Base-by-base conservation (phyloP, 2,888 invertebrate species). In the Agriopis aurantiaria region DNA sequence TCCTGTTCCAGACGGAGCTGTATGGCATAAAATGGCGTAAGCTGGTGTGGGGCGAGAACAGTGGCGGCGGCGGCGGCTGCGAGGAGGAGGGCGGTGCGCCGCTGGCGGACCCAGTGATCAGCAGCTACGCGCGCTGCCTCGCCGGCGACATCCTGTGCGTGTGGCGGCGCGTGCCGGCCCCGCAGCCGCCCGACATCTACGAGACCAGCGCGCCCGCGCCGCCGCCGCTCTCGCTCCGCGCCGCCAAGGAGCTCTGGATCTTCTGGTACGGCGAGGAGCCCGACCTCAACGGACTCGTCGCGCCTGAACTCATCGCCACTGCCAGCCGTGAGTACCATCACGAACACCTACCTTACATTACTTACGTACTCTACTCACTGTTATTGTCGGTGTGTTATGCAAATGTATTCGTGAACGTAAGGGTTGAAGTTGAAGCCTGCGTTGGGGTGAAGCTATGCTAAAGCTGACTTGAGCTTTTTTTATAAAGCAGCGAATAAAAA, bases 221-320 rank as follows among this genome's bases (percentile, higher is more conserved):
- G 79, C 96, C 96, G 86, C 97, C 97, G 78, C 96, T 98, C 83
- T 97, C 97, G 82, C 95, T 98, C 82, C 96, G 97, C 88, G 97
- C 97, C 85, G 97, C 98, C 91, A 99, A 99, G 95, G 99, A 99
- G 92, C 96, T 99, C 74, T 99, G 99, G 99, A 98, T 99, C 91
- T 99, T 99, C 95, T 99, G 99, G 99, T 99, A 99, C 95, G 99
- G 99, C 86, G 99, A 99, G 90, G 98, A 98, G 92, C 98, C 98
- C 68, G 98, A 98, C 92, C 96, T 98, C 76, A 96, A 96, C 84
- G 97, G 97, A 72, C 95, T 98, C 84, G 97, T 98, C 81, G 96
- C 97, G 72, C 96, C 97, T 12, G 98, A 98, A 88, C 96, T 99
- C 78, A 96, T 97, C 86, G 95, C 96, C 79, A 96, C 97, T 85